Percentiles rank a stretch among this genome's conserved stretches.
phyloP scores from a whole-genome alignment of 1,140 invertebrate genomes.

The Euschistus heros region DNA sequence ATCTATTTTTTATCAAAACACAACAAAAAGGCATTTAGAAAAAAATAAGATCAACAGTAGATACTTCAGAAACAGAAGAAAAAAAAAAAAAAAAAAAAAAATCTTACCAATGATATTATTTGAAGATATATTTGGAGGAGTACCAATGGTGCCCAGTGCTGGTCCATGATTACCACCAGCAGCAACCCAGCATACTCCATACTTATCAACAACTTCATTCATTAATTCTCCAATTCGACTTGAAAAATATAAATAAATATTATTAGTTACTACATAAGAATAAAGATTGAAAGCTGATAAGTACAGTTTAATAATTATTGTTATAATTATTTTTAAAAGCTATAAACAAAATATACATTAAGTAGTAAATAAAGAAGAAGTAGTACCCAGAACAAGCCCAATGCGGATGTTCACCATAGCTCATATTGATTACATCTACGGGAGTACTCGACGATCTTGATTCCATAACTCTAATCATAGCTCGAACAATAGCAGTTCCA shows the following conservation, averaged over 20 bases:
- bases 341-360: not conserved
- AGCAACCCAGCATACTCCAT: constrained; percentile 82
- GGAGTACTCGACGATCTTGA: constrained; percentile 38
- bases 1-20: not conserved
- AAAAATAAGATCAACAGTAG: too few species aligned
- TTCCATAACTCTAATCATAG: constrained; percentile 79
- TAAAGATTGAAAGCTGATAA: too few species aligned
- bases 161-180: constrained; percentile 94
- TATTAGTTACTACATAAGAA: too few species aligned
- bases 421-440: constrained; percentile 93
- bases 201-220: constrained; percentile 82
- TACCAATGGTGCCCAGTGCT: constrained; percentile 81
- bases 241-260: constrained; percentile 28
- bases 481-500: constrained; percentile 77
- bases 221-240: constrained; percentile 75
- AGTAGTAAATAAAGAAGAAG: not conserved
- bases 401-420: constrained; percentile 89
- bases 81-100: not conserved
- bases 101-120: constrained; percentile 64
- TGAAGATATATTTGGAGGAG: constrained; percentile 78
- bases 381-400: constrained; percentile 80
- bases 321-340: not conserved
- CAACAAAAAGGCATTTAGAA: not conserved
- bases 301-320: too few species aligned
- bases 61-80: too few species aligned